Conservation (phyloP, 2,797 vertebrate genomes). For the Takifugu ocellatus region DNA sequence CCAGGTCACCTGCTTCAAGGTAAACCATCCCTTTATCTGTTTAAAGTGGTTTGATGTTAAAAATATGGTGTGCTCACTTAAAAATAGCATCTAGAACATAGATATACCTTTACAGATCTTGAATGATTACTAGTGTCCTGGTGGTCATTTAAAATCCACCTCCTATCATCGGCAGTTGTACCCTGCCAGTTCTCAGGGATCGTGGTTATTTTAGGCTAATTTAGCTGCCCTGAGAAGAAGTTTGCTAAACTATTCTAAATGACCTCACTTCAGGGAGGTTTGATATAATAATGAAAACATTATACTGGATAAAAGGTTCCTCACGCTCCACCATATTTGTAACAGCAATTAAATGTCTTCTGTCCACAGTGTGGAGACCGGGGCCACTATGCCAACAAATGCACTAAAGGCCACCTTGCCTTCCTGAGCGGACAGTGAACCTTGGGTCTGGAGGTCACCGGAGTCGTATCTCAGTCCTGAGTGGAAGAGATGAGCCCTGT, state of each 20-base stretch:
- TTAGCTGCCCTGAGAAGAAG: too few species aligned
- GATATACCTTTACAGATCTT: too few species aligned
- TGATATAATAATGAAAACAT: too few species aligned
- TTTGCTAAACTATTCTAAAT: too few species aligned
- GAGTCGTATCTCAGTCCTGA: slow-evolving; percentile 9
- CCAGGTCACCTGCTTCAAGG: slow-evolving; percentile 99
- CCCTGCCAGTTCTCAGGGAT: too few species aligned
- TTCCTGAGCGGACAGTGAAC: slow-evolving; percentile 94
- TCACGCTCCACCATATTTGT: not conserved
- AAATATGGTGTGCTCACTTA: too few species aligned
- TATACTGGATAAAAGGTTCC: not conserved
- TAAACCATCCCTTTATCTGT: slow-evolving; percentile 47
- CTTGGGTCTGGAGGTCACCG: slow-evolving; percentile 2
- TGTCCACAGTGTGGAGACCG: slow-evolving; percentile 91
- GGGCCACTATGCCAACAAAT: slow-evolving; percentile 99
- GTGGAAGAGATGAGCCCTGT: slow-evolving; percentile 6
- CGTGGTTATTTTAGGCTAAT: too few species aligned
- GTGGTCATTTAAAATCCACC: too few species aligned
- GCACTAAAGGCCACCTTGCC: slow-evolving; percentile 97
- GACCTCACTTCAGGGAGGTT: too few species aligned
- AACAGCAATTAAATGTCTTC: not conserved
- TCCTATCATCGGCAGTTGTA: too few species aligned
- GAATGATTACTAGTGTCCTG: too few species aligned
- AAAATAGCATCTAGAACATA: too few species aligned
- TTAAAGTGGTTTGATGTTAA: not conserved